phyloP scores from a whole-genome alignment of 2,797 vertebrate genomes.

The Carapus acus region DNA sequence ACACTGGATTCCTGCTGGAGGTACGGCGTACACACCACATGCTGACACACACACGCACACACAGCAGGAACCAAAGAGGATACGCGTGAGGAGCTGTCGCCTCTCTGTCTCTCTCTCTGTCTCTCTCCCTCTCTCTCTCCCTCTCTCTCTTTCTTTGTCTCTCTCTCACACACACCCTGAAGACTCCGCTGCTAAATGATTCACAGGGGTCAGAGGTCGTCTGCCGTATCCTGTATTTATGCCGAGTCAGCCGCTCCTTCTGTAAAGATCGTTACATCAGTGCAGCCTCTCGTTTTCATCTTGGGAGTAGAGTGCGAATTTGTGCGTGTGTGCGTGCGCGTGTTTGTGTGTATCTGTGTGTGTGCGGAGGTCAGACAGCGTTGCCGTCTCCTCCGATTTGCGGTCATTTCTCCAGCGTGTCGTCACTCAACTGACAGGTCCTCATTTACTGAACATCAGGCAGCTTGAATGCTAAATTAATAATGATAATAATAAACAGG shows the following conservation, averaged over 20 bases:
- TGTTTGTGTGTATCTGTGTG: too few species aligned
- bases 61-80: conserved; percentile 20
- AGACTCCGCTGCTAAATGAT: conserved; percentile 23
- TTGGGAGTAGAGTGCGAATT: conserved; percentile 10
- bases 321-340: not conserved
- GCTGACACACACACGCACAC: not conserved
- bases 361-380: conserved; percentile 14
- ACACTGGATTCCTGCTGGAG: conserved; percentile 48
- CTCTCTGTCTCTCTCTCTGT: too few species aligned
- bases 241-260: conserved; percentile 16
- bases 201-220: conserved; percentile 25
- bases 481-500: too few species aligned
- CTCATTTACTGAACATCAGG: too few species aligned
- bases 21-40: conserved; percentile 5
- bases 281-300: conserved; percentile 27
- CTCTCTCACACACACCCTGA: conserved; percentile 3
- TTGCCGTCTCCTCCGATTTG: not conserved
- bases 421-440: too few species aligned
- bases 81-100: conserved; percentile 40
- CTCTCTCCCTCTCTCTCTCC: too few species aligned
- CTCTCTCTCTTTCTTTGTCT: too few species aligned
- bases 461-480: too few species aligned
- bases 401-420: not conserved
- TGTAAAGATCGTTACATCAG: conserved; percentile 26
- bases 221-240: conserved; percentile 36